phyloP scores from a whole-genome alignment of 2,888 invertebrate species.

The Drosophila demipolita region DNA sequence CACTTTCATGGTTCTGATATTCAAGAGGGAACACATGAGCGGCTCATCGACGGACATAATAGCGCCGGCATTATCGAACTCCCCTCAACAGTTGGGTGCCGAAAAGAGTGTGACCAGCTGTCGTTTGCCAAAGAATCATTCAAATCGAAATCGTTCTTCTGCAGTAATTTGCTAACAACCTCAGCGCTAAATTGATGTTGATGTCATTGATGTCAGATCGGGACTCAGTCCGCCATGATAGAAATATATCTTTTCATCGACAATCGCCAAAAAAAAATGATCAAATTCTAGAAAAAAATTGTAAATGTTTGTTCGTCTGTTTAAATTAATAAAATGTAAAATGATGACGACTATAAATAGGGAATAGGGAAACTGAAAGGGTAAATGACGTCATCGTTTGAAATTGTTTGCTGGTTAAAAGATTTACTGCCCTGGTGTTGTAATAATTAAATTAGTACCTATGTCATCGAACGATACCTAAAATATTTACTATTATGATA shows the following conservation, averaged over 20 bases:
- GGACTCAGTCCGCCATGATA: conserved; percentile 93
- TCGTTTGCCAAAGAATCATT: conserved; percentile 98
- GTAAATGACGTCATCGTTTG: not conserved
- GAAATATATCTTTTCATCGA: conserved; percentile 92
- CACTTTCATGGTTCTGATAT: conserved; percentile 48
- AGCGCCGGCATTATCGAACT: conserved; percentile 93
- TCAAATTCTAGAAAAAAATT: too few species aligned
- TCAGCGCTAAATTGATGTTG: too few species aligned
- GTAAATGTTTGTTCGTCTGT: too few species aligned
- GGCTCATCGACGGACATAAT: conserved; percentile 99
- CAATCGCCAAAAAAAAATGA: conserved; percentile 88
- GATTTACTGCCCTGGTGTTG: not conserved
- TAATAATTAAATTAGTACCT: not conserved
- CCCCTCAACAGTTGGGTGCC: conserved; percentile 86
- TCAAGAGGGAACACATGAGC: conserved; percentile 96
- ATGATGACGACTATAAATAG: too few species aligned
- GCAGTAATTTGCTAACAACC: conserved; percentile 86
- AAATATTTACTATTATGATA: not conserved
- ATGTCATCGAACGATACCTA: not conserved
- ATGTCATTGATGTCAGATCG: conserved; percentile 96
- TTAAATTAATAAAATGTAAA: too few species aligned
- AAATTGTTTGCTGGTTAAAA: not conserved
- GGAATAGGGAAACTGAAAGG: too few species aligned
- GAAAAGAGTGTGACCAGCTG: conserved; percentile 92
- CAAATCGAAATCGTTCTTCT: conserved; percentile 98